phyloP scores from a whole-genome alignment of 2,888 invertebrate genomes.

The Tenthredo livida region DNA sequence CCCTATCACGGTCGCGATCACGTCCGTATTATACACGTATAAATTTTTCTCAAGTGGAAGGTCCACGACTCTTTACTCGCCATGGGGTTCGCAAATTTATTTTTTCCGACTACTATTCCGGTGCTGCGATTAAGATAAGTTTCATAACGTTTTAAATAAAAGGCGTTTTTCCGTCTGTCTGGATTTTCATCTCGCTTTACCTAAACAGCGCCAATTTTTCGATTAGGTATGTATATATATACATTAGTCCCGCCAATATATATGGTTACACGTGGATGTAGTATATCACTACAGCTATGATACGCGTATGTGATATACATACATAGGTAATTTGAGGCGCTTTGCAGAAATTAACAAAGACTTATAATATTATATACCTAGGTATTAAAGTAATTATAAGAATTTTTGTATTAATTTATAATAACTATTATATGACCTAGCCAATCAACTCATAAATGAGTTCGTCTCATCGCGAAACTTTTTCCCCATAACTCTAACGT shows the following conservation, averaged over 20 bases:
- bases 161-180: not conserved
- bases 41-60: not conserved
- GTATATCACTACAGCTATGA: not conserved
- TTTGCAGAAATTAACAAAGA: not conserved
- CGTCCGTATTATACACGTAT: slow-evolving; percentile 16
- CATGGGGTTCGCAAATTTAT: not conserved
- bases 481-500: not conserved
- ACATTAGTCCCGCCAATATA: slow-evolving; percentile 1
- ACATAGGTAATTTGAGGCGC: not conserved
- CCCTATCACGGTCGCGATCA: slow-evolving; percentile 21
- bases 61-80: not conserved
- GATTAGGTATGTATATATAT: not conserved
- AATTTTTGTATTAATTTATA: not conserved
- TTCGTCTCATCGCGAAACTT: not conserved
- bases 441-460: not conserved
- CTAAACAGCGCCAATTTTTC: not conserved
- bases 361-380: no score
- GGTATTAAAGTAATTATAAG: not conserved
- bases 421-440: not conserved
- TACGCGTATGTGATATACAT: not conserved
- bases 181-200: not conserved
- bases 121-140: not conserved
- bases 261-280: not conserved
- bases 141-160: not conserved
- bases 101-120: not conserved